A percentile compares a stretch with the other conserved stretches of the same genome.
Evolutionary conservation across 1,140 invertebrate species (phyloP).

Genomic region (Zaprionus inermis): DNA sequence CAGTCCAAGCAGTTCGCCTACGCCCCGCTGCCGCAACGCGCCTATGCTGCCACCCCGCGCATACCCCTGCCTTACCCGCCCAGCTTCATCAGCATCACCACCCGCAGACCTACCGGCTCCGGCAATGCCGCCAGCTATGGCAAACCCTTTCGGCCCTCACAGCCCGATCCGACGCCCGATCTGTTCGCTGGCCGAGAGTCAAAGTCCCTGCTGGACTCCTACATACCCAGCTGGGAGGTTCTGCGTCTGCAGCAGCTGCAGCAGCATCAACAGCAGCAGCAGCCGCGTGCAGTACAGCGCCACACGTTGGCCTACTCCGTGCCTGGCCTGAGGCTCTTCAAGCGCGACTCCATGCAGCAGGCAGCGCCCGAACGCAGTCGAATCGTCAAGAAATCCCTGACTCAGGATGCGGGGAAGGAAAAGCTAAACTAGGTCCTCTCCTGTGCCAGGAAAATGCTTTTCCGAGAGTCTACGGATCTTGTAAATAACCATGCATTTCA

Average conservation of each 20-base stretch:
- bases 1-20: slow-evolving; percentile 74
- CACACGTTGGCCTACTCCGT: slow-evolving; percentile 70
- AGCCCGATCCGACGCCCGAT: slow-evolving; percentile 64
- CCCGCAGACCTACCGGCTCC: slow-evolving; percentile 38
- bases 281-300: slow-evolving; percentile 31
- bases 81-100: slow-evolving; percentile 76
- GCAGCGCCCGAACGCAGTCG: slow-evolving; percentile 12
- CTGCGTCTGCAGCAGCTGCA: slow-evolving; percentile 50
- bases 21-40: slow-evolving; percentile 52
- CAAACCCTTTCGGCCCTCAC: slow-evolving; percentile 62
- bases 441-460: too few species aligned
- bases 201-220: slow-evolving; percentile 77
- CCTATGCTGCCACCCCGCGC: slow-evolving; percentile 52
- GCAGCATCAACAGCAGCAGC: slow-evolving; percentile 27
- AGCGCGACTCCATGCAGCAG: slow-evolving; percentile 46
- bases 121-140: slow-evolving; percentile 11
- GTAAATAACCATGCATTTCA: slow-evolving; percentile 2
- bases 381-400: slow-evolving; percentile 54
- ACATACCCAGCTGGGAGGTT: slow-evolving; percentile 81
- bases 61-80: slow-evolving; percentile 75
- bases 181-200: slow-evolving; percentile 64
- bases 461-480: background rate
- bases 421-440: background rate
- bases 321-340: slow-evolving; percentile 52
- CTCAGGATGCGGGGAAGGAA: background rate